Evolutionary conservation across 1,140 invertebrate genomes (phyloP), one percentile per base, ranked within the genome.

Genomic region (Ganaspis sp.): DNA sequence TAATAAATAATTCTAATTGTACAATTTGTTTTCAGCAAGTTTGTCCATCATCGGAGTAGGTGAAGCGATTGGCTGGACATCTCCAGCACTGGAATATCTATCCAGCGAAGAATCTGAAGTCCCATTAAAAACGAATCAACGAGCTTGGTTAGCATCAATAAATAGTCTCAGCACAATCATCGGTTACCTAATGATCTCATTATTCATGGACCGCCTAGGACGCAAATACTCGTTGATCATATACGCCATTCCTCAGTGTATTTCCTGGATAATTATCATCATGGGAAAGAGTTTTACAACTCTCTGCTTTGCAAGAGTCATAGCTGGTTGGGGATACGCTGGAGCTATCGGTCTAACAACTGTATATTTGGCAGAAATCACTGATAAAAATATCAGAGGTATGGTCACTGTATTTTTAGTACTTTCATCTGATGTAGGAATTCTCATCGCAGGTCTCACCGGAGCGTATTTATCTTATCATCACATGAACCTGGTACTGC

Each of bases 321-420:
- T 88, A 53, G 86, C 83, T 73, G 92, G 94, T 94, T 72, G 90
- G 87, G 34, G n/a, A n/a, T 87, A 91, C 84, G 93, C 92, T 5
- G 88, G 93, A 42, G 85, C 91, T 11, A 92, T 90, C 75, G 90
- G 92, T 19, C 87, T 90, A 17, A 88, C 87, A 0, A 91, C 92
- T 0, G 90, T 93, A 38, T 94, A 94, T 80, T 83, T 93, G 8
- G 91, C 90, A 19, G 93, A 94, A 86, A 92, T 92, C 11, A 91
- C 92, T n/a, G n/a, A n/a, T n/a, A n/a, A n/a, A 74, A 87, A 90
- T 15, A 87, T 92, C 5, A 83, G 93, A 11, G 93, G 93, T 0
- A 86, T 91, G 12, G 83, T 93, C 9, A 92, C 92, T 1, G 90
- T 93, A 0, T 90, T 92, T 19, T 83, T 91, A 6, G 87, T 90